Conservation (phyloP, 2,113 vertebrate genomes). For the Todiramphus saurophagus region DNA sequence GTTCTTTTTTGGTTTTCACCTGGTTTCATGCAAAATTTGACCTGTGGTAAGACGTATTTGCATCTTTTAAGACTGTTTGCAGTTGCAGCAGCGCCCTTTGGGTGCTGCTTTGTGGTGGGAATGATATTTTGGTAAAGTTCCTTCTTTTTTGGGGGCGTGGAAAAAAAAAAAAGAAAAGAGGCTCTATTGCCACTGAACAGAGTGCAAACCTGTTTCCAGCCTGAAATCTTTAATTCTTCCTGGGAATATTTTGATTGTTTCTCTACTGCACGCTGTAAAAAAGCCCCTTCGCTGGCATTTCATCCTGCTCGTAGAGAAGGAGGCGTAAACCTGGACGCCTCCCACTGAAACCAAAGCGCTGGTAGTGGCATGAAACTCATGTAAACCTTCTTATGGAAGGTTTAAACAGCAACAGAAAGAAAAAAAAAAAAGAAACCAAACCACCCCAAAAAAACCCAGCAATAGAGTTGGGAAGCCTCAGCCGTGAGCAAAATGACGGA, state of each 20-base stretch:
- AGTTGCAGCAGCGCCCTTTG: background rate
- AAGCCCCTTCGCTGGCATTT: background rate
- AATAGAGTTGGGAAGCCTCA: background rate
- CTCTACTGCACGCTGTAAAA: background rate
- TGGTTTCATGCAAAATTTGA: background rate
- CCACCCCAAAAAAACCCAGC: too few species aligned
- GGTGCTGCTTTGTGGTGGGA: background rate
- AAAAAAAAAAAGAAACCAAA: background rate
- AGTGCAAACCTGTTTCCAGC: background rate
- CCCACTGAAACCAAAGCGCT: background rate
- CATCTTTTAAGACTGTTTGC: background rate
- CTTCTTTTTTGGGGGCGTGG: background rate
- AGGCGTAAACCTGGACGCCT: background rate
- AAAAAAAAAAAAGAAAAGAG: background rate
- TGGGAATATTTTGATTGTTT: background rate
- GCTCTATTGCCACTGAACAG: background rate
- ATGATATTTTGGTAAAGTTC: background rate
- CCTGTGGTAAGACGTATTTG: fast-evolving
- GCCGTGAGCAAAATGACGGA: background rate
- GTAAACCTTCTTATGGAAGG: background rate
- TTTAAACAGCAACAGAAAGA: background rate
- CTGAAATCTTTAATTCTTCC: background rate
- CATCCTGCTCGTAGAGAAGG: background rate
- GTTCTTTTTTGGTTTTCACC: too few species aligned
- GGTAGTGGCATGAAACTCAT: fast-evolving